Base-by-base conservation (phyloP, 2,888 invertebrate genomes). In the Autographa gamma region DNA sequence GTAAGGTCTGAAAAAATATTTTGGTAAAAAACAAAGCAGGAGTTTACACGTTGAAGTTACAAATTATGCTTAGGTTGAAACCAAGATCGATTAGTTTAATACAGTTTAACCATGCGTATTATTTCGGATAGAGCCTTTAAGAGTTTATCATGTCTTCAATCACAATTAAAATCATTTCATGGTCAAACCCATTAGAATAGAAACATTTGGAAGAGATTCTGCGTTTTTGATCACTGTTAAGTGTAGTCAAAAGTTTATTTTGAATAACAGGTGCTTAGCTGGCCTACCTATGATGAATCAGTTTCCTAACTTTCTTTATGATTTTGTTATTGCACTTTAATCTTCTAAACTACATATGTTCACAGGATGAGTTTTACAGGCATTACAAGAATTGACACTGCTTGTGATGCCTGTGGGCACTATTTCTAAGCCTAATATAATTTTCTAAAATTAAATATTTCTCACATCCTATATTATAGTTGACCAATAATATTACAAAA, bases 111-210 rank as follows among this genome's bases (percentile, higher is more conserved):
- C 2, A 13, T 41, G 41, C 13, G 41, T 0, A 0, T 11, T 41
- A 41, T 25, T 25, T 1, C 25, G 11, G 74, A 82, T 66, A 60
- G 77, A 74, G 61, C 63, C 73, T 79, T 75, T 68, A 61, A 34
- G 66, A 58, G 66, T 70, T 25, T 56, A 14, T 4, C 38, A 60
- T 56, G 60, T 68, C 52, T 64, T 79, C 59, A 67, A 73, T 73
- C 72, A 73, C 38, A 58, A 59, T 54, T n/a, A 43, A 68, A 62
- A 73, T 63, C 63, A 2, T 66, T 31, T 64, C 69, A 82, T 56
- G 77, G 80, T 66, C 74, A 74, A 60, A 67, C 18, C n/a, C 60
- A 77, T 70, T 34, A 59, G 60, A 63, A 56, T 62, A 25, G n/a
- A 13, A 66, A 56, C 7, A 7, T 66, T 56, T 62, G 31, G 66